Percentiles rank a stretch among this genome's conserved stretches.
These are phyloP conservation scores for Halyomorpha halys DNA, from an alignment of 1,140 invertebrate species.

Conservation along the genomic window DNA sequence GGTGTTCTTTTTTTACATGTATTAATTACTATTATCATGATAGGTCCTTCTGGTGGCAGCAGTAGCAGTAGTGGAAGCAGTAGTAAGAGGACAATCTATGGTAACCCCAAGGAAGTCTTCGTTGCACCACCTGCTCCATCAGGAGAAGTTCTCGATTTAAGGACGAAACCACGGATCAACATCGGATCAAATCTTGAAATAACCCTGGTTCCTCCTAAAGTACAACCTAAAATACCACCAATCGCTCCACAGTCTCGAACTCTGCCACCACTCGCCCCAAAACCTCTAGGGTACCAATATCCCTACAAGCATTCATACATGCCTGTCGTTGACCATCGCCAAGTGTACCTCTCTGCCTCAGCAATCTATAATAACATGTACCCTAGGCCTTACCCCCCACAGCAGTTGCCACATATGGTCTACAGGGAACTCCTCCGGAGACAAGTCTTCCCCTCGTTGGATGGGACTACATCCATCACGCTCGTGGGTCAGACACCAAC, in stretches of 20 bases:
- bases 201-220: slow-evolving; percentile 40
- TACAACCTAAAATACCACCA: background rate
- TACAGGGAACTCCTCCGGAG: slow-evolving; percentile 36
- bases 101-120: slow-evolving; percentile 53
- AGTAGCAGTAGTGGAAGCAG: slow-evolving; percentile 15
- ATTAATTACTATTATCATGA: background rate
- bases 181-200: slow-evolving; percentile 50
- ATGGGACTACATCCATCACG: slow-evolving; percentile 32
- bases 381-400: slow-evolving; percentile 29
- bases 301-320: slow-evolving; percentile 34
- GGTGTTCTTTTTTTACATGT: no score
- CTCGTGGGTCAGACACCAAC: slow-evolving; percentile 30
- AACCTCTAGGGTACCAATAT: slow-evolving; percentile 35
- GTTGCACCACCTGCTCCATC: slow-evolving; percentile 30
- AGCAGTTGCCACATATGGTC: slow-evolving; percentile 33
- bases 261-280: slow-evolving; percentile 25
- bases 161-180: slow-evolving; percentile 33
- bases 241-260: background rate
- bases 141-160: slow-evolving; percentile 32
- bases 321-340: slow-evolving; percentile 32
- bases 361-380: slow-evolving; percentile 35
- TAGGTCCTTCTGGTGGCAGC: slow-evolving; percentile 2
- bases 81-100: slow-evolving; percentile 44
- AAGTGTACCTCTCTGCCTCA: slow-evolving; percentile 33
- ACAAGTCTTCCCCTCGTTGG: slow-evolving; percentile 30